Conservation (phyloP, 2,797 vertebrate species). For the Glossophaga mutica region DNA sequence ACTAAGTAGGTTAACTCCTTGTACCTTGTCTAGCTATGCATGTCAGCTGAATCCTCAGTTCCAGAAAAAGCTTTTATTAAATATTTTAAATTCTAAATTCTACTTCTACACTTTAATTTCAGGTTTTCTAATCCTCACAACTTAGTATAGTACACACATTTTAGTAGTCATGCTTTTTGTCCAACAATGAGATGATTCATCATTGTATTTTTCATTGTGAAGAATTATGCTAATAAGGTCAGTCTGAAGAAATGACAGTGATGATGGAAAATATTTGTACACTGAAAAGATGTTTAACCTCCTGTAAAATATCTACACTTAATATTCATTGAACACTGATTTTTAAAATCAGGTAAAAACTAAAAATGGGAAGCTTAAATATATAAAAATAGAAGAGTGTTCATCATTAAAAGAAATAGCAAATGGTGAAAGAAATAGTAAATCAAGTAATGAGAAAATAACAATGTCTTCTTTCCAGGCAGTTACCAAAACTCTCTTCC, state of each 20-base stretch:
- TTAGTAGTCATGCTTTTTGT: background rate
- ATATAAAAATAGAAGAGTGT: conserved; percentile 57
- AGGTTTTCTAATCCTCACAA: background rate
- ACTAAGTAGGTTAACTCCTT: background rate
- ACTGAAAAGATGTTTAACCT: background rate
- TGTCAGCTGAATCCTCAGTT: background rate
- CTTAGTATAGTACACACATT: background rate
- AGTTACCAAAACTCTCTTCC: conserved; percentile 69
- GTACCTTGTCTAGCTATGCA: background rate
- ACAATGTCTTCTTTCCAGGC: conserved; percentile 74
- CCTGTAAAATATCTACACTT: background rate
- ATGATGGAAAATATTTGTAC: background rate
- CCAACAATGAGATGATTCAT: background rate
- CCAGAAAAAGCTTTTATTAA: background rate
- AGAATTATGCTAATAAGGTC: background rate
- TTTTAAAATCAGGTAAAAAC: conserved; percentile 48
- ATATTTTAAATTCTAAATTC: background rate
- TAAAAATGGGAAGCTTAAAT: conserved; percentile 67
- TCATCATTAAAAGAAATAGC: conserved; percentile 32
- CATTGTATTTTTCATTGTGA: background rate
- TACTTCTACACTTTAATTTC: background rate
- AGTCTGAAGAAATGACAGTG: background rate
- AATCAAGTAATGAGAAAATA: conserved; percentile 69
- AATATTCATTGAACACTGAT: conserved; percentile 35
- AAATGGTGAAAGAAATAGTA: conserved; percentile 74